Percentiles rank a stretch among this genome's conserved stretches.
phyloP scores from a whole-genome alignment of 1,140 invertebrate species.

The Propsilocerus akamusi region DNA sequence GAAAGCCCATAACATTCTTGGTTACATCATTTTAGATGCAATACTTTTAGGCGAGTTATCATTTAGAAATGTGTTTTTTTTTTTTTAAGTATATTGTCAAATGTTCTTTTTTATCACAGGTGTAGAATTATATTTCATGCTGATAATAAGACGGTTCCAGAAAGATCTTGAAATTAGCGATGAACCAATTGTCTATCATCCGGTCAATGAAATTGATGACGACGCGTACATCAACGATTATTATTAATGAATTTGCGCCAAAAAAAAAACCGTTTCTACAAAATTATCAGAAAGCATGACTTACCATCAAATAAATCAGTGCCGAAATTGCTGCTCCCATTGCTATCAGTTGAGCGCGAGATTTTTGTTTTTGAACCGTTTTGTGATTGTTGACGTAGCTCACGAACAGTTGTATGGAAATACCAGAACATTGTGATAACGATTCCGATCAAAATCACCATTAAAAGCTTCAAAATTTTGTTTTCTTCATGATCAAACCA shows the following conservation, averaged over 20 bases:
- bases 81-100: no score
- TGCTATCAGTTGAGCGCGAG: constrained; percentile 10
- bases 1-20: no score
- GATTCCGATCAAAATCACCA: constrained; percentile 42
- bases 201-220: neutral
- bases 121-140: neutral
- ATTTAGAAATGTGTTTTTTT: no score
- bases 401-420: constrained; percentile 28
- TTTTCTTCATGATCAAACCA: constrained; percentile 50
- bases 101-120: no score
- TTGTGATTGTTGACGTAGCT: constrained; percentile 21
- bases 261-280: no score
- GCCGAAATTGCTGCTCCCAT: constrained; percentile 14
- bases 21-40: no score
- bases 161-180: neutral
- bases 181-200: neutral
- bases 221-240: neutral
- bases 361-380: constrained; percentile 20
- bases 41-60: no score
- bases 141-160: neutral
- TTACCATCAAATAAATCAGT: constrained; percentile 7
- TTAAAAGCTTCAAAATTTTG: constrained; percentile 40
- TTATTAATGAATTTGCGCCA: neutral
- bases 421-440: constrained; percentile 53
- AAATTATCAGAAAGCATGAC: no score